Percentiles rank a stretch among this genome's conserved stretches.
Evolutionary conservation across 2,888 invertebrate genomes (phyloP).

Genomic region (Orgyia antiqua): DNA sequence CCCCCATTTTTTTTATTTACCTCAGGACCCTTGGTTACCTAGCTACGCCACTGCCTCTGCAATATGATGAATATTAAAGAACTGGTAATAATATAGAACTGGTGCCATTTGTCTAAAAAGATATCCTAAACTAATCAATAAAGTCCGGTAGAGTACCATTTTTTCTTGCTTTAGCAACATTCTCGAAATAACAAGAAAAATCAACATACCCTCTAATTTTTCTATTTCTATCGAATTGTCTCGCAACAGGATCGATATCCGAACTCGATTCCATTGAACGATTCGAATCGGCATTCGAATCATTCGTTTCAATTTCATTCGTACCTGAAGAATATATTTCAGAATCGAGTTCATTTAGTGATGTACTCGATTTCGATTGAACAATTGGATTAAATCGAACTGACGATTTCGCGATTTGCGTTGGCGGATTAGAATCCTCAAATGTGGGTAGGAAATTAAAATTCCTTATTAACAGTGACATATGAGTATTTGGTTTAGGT

Average conservation of each 20-base stretch:
- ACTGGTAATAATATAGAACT: too few relatives aligned
- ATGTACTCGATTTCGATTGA: conserved; percentile 68
- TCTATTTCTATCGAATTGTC: conserved; percentile 79
- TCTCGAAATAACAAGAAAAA: conserved; percentile 87
- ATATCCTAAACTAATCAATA: conserved; percentile 51
- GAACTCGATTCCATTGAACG: conserved; percentile 60
- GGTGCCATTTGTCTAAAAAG: too few relatives aligned
- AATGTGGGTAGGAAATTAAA: conserved; percentile 88
- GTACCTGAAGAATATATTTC: conserved; percentile 56
- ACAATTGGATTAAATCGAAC: conserved; percentile 82
- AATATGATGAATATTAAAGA: too few relatives aligned
- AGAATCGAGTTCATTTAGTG: conserved; percentile 62
- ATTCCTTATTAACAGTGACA: conserved; percentile 90
- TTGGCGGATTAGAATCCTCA: conserved; percentile 30
- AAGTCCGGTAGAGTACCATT: conserved; percentile 82
- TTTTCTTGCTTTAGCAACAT: conserved; percentile 81
- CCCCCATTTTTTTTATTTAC: too few relatives aligned
- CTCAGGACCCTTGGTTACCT: too few relatives aligned
- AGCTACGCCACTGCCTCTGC: too few relatives aligned
- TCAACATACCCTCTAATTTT: conserved; percentile 90
- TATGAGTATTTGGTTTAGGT: conserved; percentile 85
- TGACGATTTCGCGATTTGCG: conserved; percentile 61
- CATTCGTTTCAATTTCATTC: conserved; percentile 41
- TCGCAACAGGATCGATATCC: conserved; percentile 55
- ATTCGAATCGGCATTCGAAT: conserved; percentile 59